Base-by-base conservation (phyloP, 1,140 invertebrate genomes). In the Coptotermes formosanus region DNA sequence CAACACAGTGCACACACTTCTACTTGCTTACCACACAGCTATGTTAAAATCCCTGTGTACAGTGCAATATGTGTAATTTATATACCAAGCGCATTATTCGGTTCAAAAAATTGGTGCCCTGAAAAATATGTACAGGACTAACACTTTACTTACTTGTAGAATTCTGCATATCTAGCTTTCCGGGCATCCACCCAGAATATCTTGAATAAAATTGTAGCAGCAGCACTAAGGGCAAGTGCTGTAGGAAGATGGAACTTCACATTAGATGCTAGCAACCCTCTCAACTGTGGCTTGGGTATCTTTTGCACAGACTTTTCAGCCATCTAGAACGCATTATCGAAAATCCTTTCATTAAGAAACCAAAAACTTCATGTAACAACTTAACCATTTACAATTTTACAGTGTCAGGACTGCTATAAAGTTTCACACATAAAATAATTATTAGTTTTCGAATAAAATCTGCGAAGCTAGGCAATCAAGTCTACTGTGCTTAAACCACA, bases 101-200 rank as follows among this genome's bases (percentile, higher is more conserved):
- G 48, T 48, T 16, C 0, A 7, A 75, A 8, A 75, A 30, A 30
- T 8, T 12, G 25, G 14, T 12, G 16, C n/a, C 19, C 9, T 43
- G 7, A 14, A 38, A 64, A 85, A 85, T 52, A 44, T 55, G 52
- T 85, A 55, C 23, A 21, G 16, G 14, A 1, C 43, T 82, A 32
- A 48, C 25, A 0, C 12, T 23, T 32, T 45, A 87, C 38, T 90
- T 90, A 95, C 94, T 92, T 95, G 92, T 95, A 95, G 89, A 94
- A 95, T 88, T 95, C 93, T 82, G 93, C 94, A 88, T 94, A 95
- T 88, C 89, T 90, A 89, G 90, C 90, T 89, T 94, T 95, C 86
- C 93, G 91, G 7, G 91, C 90, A 86, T 93, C 92, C 81, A 90
- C 91, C n/a, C 93, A 89, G 0, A 91, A 85, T 55, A 92, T 86